These are phyloP conservation scores for Scrobipalpa costella DNA, from an alignment of 2,888 invertebrate genomes.

Conservation along the genomic window DNA sequence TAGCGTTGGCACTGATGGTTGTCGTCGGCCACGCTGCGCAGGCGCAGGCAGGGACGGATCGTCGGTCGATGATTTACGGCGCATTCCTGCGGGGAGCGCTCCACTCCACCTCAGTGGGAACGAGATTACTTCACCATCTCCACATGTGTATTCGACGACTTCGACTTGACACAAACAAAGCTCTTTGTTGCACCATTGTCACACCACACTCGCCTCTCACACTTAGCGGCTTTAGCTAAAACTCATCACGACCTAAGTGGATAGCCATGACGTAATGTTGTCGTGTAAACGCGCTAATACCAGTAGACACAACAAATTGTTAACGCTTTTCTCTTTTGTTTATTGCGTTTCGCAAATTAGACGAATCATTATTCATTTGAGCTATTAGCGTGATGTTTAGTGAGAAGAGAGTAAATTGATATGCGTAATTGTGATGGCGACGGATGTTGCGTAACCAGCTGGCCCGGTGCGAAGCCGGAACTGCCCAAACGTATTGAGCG, in stretches of 20 bases:
- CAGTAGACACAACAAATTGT: slow-evolving; percentile 1
- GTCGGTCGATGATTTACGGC: slow-evolving; percentile 63
- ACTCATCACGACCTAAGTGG: slow-evolving; percentile 42
- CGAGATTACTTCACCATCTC: slow-evolving; percentile 56
- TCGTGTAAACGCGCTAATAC: background rate
- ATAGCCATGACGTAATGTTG: slow-evolving; percentile 29
- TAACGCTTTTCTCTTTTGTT: slow-evolving; percentile 9
- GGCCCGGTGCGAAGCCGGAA: slow-evolving; percentile 48
- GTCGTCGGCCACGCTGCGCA: slow-evolving; percentile 16
- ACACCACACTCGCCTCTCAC: slow-evolving; percentile 31
- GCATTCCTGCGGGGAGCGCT: slow-evolving; percentile 62
- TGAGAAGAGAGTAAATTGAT: slow-evolving; percentile 25
- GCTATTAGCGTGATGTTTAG: slow-evolving; percentile 37
- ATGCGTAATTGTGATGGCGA: slow-evolving; percentile 45
- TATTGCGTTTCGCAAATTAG: slow-evolving; percentile 7
- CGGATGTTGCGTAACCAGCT: slow-evolving; percentile 65
- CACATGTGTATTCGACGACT: slow-evolving; percentile 41
- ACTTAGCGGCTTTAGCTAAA: slow-evolving; percentile 36
- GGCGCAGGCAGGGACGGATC: slow-evolving; percentile 23
- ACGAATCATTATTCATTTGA: background rate
- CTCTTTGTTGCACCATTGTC: slow-evolving; percentile 44
- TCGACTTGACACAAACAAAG: slow-evolving; percentile 52
- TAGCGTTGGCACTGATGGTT: slow-evolving; percentile 3
- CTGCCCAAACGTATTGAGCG: slow-evolving; percentile 60
- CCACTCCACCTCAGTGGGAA: slow-evolving; percentile 54